phyloP scores from a whole-genome alignment of 2,113 vertebrate genomes.

The Elgaria multicarinata region DNA sequence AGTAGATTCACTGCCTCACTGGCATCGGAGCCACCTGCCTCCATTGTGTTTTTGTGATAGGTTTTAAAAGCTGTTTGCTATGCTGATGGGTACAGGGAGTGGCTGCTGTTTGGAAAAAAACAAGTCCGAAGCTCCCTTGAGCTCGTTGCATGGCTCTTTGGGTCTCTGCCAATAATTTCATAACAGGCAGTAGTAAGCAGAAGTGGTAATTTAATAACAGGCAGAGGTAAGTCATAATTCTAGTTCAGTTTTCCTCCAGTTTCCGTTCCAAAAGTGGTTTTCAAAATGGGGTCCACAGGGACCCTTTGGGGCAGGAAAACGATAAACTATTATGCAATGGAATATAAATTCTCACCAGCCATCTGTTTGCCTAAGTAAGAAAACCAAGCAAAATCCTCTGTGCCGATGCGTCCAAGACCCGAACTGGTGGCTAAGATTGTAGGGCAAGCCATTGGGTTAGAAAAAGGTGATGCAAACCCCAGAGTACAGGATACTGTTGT shows the following conservation, averaged over 20 bases:
- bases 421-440: not conserved
- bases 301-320: constrained; percentile 10
- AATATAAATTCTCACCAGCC: constrained; percentile 33
- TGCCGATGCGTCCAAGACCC: not conserved
- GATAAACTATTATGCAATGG: constrained; percentile 16
- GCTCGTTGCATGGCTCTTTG: constrained; percentile 2
- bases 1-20: too few species aligned
- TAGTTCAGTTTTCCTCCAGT: constrained; percentile 9
- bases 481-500: not conserved
- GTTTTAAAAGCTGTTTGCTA: not conserved
- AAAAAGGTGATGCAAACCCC: not conserved
- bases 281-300: constrained; percentile 26
- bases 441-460: not conserved
- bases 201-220: constrained; percentile 39
- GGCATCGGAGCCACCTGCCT: too few species aligned
- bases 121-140: not conserved
- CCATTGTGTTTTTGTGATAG: not conserved
- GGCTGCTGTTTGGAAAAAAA: not conserved
- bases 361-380: constrained; percentile 25
- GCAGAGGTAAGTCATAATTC: constrained; percentile 26
- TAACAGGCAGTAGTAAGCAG: constrained; percentile 28
- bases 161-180: constrained; percentile 12
- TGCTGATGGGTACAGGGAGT: not conserved
- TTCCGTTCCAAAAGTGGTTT: constrained; percentile 35
- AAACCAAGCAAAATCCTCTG: constrained; percentile 8